These are phyloP conservation scores for Sinocyclocheilus anshuiensis DNA, from an alignment of 2,113 vertebrate genomes.

Conservation along the genomic window DNA sequence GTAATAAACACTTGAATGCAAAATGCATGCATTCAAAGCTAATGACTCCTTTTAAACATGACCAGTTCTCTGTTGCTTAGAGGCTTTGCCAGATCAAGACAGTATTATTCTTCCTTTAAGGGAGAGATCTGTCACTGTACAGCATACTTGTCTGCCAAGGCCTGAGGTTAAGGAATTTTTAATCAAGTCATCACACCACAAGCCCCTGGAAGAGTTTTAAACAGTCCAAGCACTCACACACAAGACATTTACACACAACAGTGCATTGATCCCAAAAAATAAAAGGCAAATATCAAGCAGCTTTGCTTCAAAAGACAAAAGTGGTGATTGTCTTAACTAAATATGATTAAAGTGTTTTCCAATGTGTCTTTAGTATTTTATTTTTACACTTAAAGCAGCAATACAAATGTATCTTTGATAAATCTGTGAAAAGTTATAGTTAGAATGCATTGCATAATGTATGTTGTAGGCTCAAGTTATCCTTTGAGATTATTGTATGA, in stretches of 20 bases:
- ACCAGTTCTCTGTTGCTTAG: background rate
- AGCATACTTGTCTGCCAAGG: constrained; percentile 31
- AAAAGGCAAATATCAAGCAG: background rate
- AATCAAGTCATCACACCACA: constrained; percentile 49
- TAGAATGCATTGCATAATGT: background rate
- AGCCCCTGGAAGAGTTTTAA: constrained; percentile 8
- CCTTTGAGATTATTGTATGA: background rate
- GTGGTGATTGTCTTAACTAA: background rate
- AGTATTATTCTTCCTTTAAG: background rate
- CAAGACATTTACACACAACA: background rate
- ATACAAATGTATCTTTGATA: background rate
- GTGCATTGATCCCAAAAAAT: background rate
- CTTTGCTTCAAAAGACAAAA: background rate
- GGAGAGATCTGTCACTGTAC: constrained; percentile 13
- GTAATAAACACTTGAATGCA: background rate
- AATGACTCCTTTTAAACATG: background rate
- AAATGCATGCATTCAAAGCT: background rate
- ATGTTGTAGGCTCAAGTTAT: background rate
- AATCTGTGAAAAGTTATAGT: background rate
- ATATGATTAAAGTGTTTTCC: background rate
- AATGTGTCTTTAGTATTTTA: background rate
- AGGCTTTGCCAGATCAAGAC: background rate
- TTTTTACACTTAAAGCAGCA: background rate
- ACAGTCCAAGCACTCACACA: background rate
- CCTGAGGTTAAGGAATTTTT: constrained; percentile 51